Evolutionary conservation across 1,140 invertebrate species (phyloP), one percentile per base, ranked within the genome.

Genomic region (Lucilia cuprina): DNA sequence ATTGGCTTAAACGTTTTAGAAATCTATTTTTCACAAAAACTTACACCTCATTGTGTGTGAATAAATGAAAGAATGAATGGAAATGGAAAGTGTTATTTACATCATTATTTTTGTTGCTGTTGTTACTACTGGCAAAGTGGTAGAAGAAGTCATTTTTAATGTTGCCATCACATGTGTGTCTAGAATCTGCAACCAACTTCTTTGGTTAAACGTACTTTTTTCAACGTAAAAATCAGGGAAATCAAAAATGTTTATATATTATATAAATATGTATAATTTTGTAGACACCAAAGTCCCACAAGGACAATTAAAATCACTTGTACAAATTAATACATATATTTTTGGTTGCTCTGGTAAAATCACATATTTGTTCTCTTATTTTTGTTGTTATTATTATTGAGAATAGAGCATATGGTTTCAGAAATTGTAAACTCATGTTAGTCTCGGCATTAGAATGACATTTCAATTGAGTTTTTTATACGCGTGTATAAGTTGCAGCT

Each of bases 1-100:
- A n/a, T 65, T 84, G 41, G 84, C 84, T 85, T 85, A 85, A 85
- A 84, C 83, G 84, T 85, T 85, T 85, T 85, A 85, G 84, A 85
- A 85, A 83, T 85, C 84, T 85, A 85, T 85, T 85, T 80, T 80
- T 80, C 77, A 80, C 77, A 21, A 25, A 49, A 80, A 49, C 77
- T 80, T 80, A n/a, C 77, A 80, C 77, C 77, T 80, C 47, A 49
- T 80, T 80, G 77, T 80, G 19, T 70, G 14, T 60, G 14, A 60
- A 60, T 60, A 14, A 17, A 17, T 8, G 55, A n/a, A 17, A 14
- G 14, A 60, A 60, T 60, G 55, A 41, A 41, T 41, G 77, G 77
- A 21, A 80, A 80, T 80, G 77, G 77, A 80, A 80, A 80, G 77
- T 80, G 19, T 70, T 25, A 25, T 60, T 60, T 60, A n/a, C 55